A percentile compares a stretch with the other conserved stretches of the same genome.
These are phyloP conservation scores for Aspidapion aeneum DNA, from an alignment of 2,888 invertebrate species.

Conservation along the genomic window DNA sequence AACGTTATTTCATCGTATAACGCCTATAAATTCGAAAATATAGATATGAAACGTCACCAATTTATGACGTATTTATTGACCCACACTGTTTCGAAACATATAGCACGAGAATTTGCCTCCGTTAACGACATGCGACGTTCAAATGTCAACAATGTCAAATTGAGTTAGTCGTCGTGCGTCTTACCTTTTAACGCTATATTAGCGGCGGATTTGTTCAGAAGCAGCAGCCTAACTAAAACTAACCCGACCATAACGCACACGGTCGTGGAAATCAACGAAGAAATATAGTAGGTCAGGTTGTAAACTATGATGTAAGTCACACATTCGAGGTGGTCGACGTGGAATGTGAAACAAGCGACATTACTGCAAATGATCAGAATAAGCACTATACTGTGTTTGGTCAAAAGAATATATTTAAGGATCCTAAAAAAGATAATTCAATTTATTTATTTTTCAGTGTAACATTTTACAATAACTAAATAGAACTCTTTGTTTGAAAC, in stretches of 20 bases:
- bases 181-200: conserved; percentile 2
- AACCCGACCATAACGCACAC: neutral
- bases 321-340: neutral
- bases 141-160: no score
- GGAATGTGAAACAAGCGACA: neutral
- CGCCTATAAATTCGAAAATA: no score
- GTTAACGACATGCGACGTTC: no score
- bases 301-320: neutral
- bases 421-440: neutral
- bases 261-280: neutral
- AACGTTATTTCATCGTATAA: no score
- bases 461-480: no score
- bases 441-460: neutral
- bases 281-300: neutral
- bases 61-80: no score
- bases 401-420: neutral
- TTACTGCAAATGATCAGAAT: neutral
- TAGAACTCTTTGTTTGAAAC: no score
- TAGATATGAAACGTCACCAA: no score
- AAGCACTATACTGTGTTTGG: neutral
- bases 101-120: no score
- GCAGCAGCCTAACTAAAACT: neutral
- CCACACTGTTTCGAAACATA: no score
- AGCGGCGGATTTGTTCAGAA: neutral
- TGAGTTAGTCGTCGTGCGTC: no score